Percentiles rank a stretch among this genome's conserved stretches.
Conservation (phyloP, 2,888 invertebrate species). For the Syrphus vitripennis region DNA sequence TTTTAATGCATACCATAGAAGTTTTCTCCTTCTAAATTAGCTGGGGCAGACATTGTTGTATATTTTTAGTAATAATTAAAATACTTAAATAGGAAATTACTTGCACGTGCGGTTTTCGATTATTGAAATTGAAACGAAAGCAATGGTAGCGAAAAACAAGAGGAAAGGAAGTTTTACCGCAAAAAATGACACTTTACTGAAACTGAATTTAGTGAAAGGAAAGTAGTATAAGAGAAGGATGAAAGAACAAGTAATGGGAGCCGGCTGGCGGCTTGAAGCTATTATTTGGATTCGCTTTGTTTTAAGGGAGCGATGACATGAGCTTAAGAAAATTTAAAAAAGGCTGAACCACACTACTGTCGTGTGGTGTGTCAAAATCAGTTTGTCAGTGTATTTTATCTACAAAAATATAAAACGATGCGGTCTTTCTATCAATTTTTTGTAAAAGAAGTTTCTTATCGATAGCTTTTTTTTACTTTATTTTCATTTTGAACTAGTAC, state of each 20-base stretch:
- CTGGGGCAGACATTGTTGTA: slow-evolving; percentile 45
- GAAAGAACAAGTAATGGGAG: neutral
- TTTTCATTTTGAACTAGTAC: no score
- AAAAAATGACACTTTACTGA: slow-evolving; percentile 56
- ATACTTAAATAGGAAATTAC: slow-evolving; percentile 7
- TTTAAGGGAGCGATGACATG: neutral
- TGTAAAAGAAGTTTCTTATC: no score
- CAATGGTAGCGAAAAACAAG: slow-evolving; percentile 26
- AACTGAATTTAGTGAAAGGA: neutral
- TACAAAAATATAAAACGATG: no score
- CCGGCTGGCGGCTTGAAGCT: slow-evolving; percentile 15
- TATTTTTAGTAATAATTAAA: neutral
- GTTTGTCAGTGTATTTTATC: no score
- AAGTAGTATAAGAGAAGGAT: neutral
- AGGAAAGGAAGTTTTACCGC: slow-evolving; percentile 41
- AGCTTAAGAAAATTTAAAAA: neutral
- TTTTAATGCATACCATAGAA: slow-evolving; percentile 51
- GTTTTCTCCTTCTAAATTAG: slow-evolving; percentile 56
- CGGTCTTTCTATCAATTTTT: no score
- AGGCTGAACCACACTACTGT: no score
- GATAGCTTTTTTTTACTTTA: no score
- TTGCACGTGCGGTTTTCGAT: slow-evolving; percentile 47
- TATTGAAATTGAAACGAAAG: slow-evolving; percentile 3
- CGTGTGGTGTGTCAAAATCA: no score
- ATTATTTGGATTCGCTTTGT: slow-evolving; percentile 1